phyloP scores from a whole-genome alignment of 2,113 vertebrate species.

The Microcebus tavaratra region DNA sequence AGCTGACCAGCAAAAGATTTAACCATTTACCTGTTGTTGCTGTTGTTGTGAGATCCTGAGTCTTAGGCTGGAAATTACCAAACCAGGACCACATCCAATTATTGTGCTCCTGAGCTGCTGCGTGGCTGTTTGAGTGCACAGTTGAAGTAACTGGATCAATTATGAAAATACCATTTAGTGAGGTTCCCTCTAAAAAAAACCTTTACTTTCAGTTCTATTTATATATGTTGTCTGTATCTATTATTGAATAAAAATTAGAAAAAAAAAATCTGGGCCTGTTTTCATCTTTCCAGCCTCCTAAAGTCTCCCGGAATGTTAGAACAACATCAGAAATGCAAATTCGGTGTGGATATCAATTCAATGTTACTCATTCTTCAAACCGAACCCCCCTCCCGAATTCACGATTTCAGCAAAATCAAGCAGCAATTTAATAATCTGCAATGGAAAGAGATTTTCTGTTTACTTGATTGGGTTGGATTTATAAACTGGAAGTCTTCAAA shows the following conservation, averaged over 20 bases:
- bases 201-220: neutral
- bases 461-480: neutral
- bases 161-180: slow-evolving; percentile 58
- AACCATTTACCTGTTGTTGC: slow-evolving; percentile 27
- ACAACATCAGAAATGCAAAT: neutral
- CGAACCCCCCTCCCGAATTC: neutral
- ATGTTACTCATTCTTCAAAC: neutral
- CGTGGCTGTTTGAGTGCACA: slow-evolving; percentile 37
- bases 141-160: slow-evolving; percentile 52
- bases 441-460: neutral
- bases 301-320: neutral
- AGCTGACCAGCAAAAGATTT: neutral
- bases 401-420: neutral
- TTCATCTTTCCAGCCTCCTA: slow-evolving; percentile 11
- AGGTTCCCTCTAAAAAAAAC: neutral
- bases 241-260: neutral
- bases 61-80: slow-evolving; percentile 55
- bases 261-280: neutral
- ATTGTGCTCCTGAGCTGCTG: slow-evolving; percentile 51
- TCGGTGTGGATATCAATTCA: neutral
- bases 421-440: neutral
- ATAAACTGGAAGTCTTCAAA: neutral
- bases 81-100: slow-evolving; percentile 57
- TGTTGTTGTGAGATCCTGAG: slow-evolving; percentile 37
- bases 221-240: neutral